A percentile compares a stretch with the other conserved stretches of the same genome.
Evolutionary conservation across 2,888 invertebrate species (phyloP).

Genomic region (Pheosia tremula): DNA sequence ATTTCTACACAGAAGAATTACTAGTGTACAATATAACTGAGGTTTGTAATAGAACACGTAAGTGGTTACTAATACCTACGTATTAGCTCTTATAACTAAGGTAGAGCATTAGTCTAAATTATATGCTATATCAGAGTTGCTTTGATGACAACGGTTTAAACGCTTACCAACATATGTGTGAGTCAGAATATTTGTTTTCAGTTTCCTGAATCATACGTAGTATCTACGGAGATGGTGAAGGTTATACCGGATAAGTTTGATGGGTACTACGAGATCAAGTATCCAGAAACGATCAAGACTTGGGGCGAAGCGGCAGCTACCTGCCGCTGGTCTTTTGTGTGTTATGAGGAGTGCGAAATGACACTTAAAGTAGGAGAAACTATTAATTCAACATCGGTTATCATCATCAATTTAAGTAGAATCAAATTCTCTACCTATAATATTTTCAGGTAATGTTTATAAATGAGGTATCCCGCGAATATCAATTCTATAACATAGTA

Average conservation of each 20-base stretch:
- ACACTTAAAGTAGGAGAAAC: constrained; percentile 42
- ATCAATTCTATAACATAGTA: constrained; percentile 69
- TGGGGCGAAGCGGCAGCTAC: constrained; percentile 76
- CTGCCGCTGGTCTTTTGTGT: constrained; percentile 67
- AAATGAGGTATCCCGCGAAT: constrained; percentile 63
- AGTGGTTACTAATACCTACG: background rate
- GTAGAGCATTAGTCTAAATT: no score
- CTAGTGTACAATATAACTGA: constrained; percentile 72
- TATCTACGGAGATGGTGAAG: constrained; percentile 63
- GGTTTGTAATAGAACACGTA: constrained; percentile 40
- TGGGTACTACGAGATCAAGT: constrained; percentile 70
- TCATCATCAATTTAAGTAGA: background rate
- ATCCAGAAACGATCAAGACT: constrained; percentile 65
- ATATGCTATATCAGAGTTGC: no score
- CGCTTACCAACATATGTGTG: no score
- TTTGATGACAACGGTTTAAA: no score
- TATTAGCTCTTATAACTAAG: no score
- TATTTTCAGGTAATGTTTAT: constrained; percentile 65
- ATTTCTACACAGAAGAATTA: constrained; percentile 57
- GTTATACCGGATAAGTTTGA: constrained; percentile 68
- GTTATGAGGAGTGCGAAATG: constrained; percentile 71
- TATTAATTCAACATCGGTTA: no score
- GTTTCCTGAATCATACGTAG: constrained; percentile 67
- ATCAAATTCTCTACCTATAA: background rate
- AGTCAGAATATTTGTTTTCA: constrained; percentile 26